Percentiles rank a stretch among this genome's conserved stretches.
Evolutionary conservation across 2,113 vertebrate genomes (phyloP).

Genomic region (Brachirus orientalis): DNA sequence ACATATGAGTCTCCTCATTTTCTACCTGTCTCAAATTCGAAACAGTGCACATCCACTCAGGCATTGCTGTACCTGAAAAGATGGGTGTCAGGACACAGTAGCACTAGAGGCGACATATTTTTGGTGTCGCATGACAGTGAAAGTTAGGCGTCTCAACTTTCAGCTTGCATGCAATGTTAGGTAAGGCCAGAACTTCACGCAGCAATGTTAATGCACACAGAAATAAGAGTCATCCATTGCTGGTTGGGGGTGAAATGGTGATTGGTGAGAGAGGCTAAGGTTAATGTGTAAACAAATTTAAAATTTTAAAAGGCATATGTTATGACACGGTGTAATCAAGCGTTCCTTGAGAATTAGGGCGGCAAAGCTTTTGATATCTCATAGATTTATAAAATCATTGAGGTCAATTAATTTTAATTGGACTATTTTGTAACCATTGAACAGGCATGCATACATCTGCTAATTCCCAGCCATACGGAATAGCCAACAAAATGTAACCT

Average conservation of each 20-base stretch:
- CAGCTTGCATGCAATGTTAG: constrained; percentile 17
- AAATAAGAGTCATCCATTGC: not conserved
- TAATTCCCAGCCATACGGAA: constrained; percentile 6
- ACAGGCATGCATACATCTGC: constrained; percentile 5
- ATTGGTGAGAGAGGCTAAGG: not conserved
- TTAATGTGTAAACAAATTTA: not conserved
- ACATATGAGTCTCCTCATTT: constrained; percentile 54
- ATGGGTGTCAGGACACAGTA: constrained; percentile 13
- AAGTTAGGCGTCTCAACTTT: constrained; percentile 29
- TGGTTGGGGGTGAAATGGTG: not conserved
- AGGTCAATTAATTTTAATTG: constrained; percentile 41
- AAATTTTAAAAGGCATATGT: not conserved
- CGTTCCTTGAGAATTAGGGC: constrained; percentile 9
- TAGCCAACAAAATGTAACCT: constrained; percentile 7
- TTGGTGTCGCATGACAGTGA: constrained; percentile 46
- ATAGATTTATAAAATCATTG: constrained; percentile 7
- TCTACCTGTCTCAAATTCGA: constrained; percentile 30
- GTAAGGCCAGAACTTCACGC: constrained; percentile 23
- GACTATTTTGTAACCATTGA: constrained; percentile 31
- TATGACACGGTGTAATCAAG: constrained; percentile 12
- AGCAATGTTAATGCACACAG: not conserved
- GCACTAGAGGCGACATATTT: constrained; percentile 26
- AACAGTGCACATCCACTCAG: constrained; percentile 26
- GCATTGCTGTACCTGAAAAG: constrained; percentile 22
- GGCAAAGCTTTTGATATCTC: constrained; percentile 9